Base-by-base conservation (phyloP, 2,888 invertebrate genomes). In the Eupithecia insigniata region DNA sequence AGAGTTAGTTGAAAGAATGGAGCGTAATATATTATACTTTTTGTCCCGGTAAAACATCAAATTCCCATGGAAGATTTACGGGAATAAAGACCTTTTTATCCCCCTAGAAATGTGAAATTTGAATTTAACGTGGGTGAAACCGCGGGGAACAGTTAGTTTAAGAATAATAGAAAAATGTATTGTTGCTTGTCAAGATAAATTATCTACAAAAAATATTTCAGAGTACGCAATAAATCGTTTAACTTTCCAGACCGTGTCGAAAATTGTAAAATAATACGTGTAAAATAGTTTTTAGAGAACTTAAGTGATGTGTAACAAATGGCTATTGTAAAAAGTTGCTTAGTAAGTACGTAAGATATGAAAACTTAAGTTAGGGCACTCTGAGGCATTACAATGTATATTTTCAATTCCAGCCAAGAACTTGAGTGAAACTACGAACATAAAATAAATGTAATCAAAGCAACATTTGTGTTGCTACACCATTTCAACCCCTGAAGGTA, bases 391-490 rank as follows among this genome's bases (percentile, higher is more conserved):
- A 60, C 60, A 62, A 62, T 62, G 61, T 62, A 12, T 62, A 28
- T 62, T 32, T 61, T 62, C 61, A 51, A 32, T 66, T 62, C 61
- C 34, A 62, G 32, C 34, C n/a, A 62, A 62, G 61, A 62, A 62
- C 61, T 60, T 62, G 61, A 62, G 61, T 46, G 66, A 46, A 46
- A 66, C 66, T 28, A 66, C 46, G 4, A 65, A 39, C 65, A 62
- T 62, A 62, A 62, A 62, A 62, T 62, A 62, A 62, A 62, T 32
- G 18, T 32, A 62, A 62, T 62, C 61, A 62, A 62, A 34, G 34
- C 61, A 62, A 62, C 61, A 62, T 73, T 70, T 66, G 69, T 66
- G 66, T 69, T 68, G 46, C 66, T 74, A 71, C 73, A 66, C 39
- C 46, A 68, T 71, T 70, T 70, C 55, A 39, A 32, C 28, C n/a